Percentiles rank a stretch among this genome's conserved stretches.
Conservation (phyloP, 2,113 vertebrate species). For the Nothocercus julius region DNA sequence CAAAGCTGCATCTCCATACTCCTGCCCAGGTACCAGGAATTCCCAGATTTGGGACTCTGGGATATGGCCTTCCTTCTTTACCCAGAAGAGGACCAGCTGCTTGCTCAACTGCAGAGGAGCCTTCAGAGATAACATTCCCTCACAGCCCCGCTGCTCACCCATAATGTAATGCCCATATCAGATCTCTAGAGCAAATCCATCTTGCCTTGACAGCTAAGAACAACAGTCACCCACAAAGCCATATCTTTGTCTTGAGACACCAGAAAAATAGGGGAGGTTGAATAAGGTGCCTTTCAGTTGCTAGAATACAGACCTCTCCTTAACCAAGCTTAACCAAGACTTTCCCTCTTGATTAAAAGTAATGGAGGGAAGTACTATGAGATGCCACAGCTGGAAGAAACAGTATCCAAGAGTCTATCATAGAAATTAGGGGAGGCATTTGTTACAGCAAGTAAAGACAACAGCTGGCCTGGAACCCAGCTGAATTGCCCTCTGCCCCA, state of each 20-base stretch:
- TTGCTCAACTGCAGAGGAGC: constrained; percentile 3
- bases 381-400: constrained; percentile 1
- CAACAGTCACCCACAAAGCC: constrained; percentile 42
- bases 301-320: not conserved
- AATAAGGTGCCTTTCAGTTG: not conserved
- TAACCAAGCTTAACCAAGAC: not conserved
- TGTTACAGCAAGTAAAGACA: not conserved
- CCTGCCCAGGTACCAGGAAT: not conserved
- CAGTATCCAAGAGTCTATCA: not conserved
- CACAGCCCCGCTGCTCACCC: not conserved
- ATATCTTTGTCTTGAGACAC: not conserved
- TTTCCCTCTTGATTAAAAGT: not conserved
- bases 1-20: not conserved
- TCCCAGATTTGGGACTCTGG: not conserved
- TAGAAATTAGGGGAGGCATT: not conserved
- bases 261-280: not conserved
- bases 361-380: not conserved
- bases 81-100: constrained; percentile 19
- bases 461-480: not conserved
- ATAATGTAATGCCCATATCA: constrained; percentile 42
- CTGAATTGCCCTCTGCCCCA: not conserved
- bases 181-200: constrained; percentile 47
- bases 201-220: constrained; percentile 62
- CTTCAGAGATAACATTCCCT: constrained; percentile 43
- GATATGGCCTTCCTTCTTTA: constrained; percentile 16